Conservation (phyloP, 2,797 vertebrate species). For the Protosalanx chinensis region DNA sequence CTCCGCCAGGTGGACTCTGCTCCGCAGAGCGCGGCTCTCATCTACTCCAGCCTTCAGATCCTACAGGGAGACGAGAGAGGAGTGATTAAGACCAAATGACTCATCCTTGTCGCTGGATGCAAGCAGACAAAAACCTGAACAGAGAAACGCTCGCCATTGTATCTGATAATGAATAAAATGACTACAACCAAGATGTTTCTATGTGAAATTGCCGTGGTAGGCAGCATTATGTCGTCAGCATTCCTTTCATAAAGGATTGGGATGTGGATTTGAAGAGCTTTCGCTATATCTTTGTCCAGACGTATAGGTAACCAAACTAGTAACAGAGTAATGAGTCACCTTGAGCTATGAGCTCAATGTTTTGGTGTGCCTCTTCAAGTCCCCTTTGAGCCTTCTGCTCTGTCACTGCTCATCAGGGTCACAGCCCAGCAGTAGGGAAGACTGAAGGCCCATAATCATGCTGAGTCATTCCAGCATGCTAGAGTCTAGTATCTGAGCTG, state of each 20-base stretch:
- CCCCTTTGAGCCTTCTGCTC: neutral
- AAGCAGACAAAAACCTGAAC: neutral
- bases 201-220: no score
- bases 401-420: neutral
- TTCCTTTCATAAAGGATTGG: no score
- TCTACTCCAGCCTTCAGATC: slow-evolving; percentile 82
- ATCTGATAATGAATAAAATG: no score
- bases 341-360: no score
- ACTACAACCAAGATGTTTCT: no score
- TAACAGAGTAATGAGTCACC: no score
- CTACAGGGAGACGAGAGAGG: slow-evolving; percentile 58
- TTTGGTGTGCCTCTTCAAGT: no score
- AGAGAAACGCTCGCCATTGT: neutral
- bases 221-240: no score
- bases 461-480: neutral
- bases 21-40: slow-evolving; percentile 77
- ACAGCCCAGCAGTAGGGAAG: neutral
- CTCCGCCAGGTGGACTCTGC: slow-evolving; percentile 83
- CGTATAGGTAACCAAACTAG: no score
- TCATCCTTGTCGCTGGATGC: neutral
- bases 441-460: neutral
- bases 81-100: slow-evolving; percentile 10
- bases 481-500: neutral
- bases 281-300: no score
- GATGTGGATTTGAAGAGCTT: no score